Evolutionary conservation across 2,888 invertebrate species (phyloP), one percentile per base, ranked within the genome.

Genomic region (Drosophila testacea): DNA sequence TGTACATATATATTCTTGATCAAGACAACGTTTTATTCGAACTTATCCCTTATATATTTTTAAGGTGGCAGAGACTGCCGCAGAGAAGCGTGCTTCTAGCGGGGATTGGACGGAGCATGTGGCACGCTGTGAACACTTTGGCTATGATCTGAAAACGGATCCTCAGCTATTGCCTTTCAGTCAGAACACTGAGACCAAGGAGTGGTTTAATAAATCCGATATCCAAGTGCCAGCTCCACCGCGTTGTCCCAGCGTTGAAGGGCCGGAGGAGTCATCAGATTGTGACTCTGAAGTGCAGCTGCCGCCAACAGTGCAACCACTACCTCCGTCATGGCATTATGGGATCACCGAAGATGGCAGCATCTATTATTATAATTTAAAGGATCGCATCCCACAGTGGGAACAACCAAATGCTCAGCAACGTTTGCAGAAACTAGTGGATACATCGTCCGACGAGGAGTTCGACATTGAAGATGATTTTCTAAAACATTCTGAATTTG

Each of bases 321-420:
- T 98, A 64, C 97, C 98, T 0, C 96, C 96, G 0, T 95, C 96
- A 90, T 99, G 99, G 99, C 96, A 97, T 85, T 96, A 95, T 83
- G 96, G 97, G 0, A 94, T 94, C 70, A 98, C 98, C 90, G 93
- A 94, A 2, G 95, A 96, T 60, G 98, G 98, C 0, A 94, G 97
- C 75, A 94, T 95, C 0, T 99, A 98, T 93, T 99, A 98, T 93
- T 99, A 98, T 93, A 98, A 99, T 92, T 93, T 95, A 1, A 96
- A 95, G 91, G 93, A 95, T 48, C 93, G 97, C 6, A 94, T 95
- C 79, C 94, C 96, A 28, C 97, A 96, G 90, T 97, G 97, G 97
- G 93, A 95, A 78, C 96, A 96, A 34, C 96, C 96, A 4, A 91
- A 90, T 13, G 81, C 89, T 0, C 83, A 91, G 28, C 94, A 92